phyloP scores from a whole-genome alignment of 2,888 invertebrate genomes.

The Eledona agricola region DNA sequence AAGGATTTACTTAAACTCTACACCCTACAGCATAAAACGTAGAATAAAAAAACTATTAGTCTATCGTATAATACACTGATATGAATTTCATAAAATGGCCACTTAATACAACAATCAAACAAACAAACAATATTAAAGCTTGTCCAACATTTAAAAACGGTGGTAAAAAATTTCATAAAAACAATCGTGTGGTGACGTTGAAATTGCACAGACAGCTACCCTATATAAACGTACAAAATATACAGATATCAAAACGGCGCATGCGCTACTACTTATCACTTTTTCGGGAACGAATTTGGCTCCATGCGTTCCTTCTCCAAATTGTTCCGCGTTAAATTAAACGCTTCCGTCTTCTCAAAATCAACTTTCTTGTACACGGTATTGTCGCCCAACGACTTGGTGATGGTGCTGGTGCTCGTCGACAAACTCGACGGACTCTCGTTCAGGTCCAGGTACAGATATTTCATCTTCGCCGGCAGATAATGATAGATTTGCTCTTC shows the following conservation, averaged over 20 bases:
- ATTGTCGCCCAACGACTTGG: constrained; percentile 49
- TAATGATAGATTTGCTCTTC: constrained; percentile 49
- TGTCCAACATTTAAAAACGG: constrained; percentile 24
- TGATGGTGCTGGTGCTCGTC: constrained; percentile 40
- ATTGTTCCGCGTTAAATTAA: constrained; percentile 84
- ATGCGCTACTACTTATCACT: constrained; percentile 41
- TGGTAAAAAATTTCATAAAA: constrained; percentile 28
- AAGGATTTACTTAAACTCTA: constrained; percentile 43
- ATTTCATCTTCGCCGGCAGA: constrained; percentile 69
- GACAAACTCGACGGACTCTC: constrained; percentile 33
- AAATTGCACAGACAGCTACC: constrained; percentile 36
- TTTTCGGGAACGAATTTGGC: constrained; percentile 53
- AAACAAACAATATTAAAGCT: constrained; percentile 37
- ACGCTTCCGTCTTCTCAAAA: constrained; percentile 92
- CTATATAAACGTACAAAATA: constrained; percentile 16
- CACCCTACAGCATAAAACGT: constrained; percentile 45
- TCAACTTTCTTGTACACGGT: constrained; percentile 92
- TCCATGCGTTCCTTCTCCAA: constrained; percentile 73
- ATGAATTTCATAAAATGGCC: constrained; percentile 44
- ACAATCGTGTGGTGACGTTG: constrained; percentile 5
- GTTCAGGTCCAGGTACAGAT: constrained; percentile 86
- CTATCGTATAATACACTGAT: constrained; percentile 44
- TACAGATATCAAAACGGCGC: constrained; percentile 8
- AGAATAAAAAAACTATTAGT: constrained; percentile 46
- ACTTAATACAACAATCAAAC: constrained; percentile 40